Conservation (phyloP, 2,113 vertebrate species). For the Chitala chitala region DNA sequence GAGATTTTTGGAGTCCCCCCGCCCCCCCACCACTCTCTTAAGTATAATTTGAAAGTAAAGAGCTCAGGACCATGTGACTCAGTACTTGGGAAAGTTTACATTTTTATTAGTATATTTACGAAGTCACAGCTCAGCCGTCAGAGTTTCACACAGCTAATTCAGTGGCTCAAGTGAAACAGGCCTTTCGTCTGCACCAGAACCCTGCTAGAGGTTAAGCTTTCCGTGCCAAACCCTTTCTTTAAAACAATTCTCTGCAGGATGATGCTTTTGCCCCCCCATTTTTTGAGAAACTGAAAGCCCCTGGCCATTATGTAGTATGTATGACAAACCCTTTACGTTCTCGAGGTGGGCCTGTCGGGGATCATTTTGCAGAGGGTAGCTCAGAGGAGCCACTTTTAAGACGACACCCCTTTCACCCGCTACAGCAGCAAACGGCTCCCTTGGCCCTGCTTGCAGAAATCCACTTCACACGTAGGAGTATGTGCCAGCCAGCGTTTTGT, state of each 20-base stretch:
- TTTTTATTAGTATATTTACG: no score
- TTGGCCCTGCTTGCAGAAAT: slow-evolving; percentile 42
- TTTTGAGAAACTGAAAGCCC: background rate
- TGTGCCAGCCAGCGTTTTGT: slow-evolving; percentile 34
- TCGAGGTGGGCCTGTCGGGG: background rate
- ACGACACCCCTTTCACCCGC: slow-evolving; percentile 35
- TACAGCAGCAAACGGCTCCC: slow-evolving; percentile 43
- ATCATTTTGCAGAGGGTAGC: slow-evolving; percentile 13
- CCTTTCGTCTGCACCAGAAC: no score
- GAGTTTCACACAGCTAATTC: background rate
- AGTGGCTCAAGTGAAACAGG: background rate
- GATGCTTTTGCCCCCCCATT: no score
- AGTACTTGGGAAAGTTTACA: no score
- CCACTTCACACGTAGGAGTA: slow-evolving; percentile 49
- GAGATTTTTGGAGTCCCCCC: background rate
- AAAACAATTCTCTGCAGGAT: no score
- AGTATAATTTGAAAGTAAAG: background rate
- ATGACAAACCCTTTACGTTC: background rate
- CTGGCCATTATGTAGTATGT: background rate
- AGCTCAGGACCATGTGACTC: background rate
- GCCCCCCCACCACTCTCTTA: background rate
- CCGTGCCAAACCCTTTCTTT: no score
- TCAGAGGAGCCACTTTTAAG: slow-evolving; percentile 39
- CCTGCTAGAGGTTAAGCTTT: no score
- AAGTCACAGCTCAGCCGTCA: background rate